Conservation (phyloP, 53 echinoderm and acorn worm genomes). For the Stichopus horrens region DNA sequence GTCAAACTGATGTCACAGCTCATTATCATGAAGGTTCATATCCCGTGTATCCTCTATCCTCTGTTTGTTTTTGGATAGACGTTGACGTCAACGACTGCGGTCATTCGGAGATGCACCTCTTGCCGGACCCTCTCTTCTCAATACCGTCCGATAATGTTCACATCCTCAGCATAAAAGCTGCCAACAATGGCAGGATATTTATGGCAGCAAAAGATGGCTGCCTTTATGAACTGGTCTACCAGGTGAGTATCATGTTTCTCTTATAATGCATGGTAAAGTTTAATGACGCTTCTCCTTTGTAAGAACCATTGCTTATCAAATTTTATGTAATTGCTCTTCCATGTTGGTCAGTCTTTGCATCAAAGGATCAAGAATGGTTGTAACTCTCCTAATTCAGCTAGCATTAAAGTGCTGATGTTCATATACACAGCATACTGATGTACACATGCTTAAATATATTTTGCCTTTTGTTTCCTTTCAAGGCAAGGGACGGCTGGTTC, state of each 20-base stretch:
- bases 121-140: conserved; percentile 93
- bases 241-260: conserved; percentile 51
- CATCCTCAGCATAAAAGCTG: conserved; percentile 76
- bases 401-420: no score
- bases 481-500: conserved; percentile 98
- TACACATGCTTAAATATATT: neutral
- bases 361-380: no score
- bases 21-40: neutral
- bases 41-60: neutral
- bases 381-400: no score
- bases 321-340: no score
- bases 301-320: no score
- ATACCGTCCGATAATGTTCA: conserved; percentile 88
- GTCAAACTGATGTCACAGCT: neutral
- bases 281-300: no score
- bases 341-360: no score
- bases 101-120: conserved; percentile 82
- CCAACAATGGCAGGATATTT: conserved; percentile 81
- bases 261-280: no score
- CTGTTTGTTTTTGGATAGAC: conserved; percentile 49
- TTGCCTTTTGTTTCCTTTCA: neutral
- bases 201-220: conserved; percentile 96
- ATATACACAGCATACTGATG: no score
- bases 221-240: conserved; percentile 94
- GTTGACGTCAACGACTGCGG: conserved; percentile 73